phyloP scores from a whole-genome alignment of 2,113 vertebrate species.

The Microcebus tavaratra region DNA sequence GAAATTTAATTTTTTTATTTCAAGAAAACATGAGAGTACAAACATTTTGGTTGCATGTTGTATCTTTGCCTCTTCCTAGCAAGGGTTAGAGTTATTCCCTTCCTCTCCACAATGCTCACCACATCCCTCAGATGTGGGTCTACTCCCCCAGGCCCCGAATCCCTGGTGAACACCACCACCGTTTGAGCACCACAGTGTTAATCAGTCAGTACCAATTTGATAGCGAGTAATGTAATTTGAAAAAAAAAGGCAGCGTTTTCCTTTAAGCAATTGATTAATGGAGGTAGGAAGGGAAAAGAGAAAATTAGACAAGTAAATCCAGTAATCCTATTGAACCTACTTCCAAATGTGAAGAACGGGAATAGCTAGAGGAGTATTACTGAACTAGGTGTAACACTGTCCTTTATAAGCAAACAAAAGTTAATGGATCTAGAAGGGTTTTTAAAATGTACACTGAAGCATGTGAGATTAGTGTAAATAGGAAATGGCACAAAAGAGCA shows the following conservation, averaged over 20 bases:
- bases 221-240: no score
- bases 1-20: not conserved
- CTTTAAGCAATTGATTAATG: not conserved
- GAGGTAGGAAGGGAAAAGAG: not conserved
- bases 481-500: constrained; percentile 44
- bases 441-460: constrained; percentile 49
- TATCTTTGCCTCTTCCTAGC: no score
- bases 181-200: no score
- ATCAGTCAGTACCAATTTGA: no score
- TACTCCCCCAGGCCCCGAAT: no score
- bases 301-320: not conserved
- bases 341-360: not conserved
- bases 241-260: not conserved
- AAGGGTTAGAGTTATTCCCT: no score
- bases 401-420: not conserved
- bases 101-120: no score
- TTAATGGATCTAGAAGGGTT: not conserved
- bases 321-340: not conserved
- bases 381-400: not conserved
- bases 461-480: constrained; percentile 33
- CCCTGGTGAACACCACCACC: no score
- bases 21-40: no score
- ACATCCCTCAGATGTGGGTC: no score
- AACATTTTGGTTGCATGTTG: no score
- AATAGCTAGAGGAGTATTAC: accelerated